A percentile compares a stretch with the other conserved stretches of the same genome.
Conservation (phyloP, 2,888 invertebrate species). For the Gisinianus flammeolus region DNA sequence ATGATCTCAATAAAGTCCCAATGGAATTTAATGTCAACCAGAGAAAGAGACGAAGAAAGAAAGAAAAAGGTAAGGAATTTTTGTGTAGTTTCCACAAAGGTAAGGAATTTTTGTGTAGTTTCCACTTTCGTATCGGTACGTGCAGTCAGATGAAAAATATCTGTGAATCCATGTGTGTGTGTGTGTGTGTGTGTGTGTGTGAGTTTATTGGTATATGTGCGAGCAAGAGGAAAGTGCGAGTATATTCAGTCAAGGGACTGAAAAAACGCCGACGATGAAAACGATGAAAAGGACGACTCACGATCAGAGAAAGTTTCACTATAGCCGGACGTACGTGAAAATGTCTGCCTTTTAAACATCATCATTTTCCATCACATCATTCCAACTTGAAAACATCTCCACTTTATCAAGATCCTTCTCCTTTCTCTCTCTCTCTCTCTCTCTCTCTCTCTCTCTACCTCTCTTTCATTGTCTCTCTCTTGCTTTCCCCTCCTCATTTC, state of each 20-base stretch:
- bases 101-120: constrained; percentile 10
- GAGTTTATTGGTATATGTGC: too few species aligned
- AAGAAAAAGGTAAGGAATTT: constrained; percentile 26
- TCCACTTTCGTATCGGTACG: too few species aligned
- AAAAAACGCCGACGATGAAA: too few species aligned
- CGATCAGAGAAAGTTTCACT: neutral
- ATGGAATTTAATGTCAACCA: constrained; percentile 30
- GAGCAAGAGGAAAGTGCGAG: neutral
- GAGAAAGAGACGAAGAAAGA: neutral
- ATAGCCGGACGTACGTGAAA: neutral
- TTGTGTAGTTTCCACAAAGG: neutral
- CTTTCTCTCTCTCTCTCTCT: neutral
- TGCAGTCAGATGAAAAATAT: constrained; percentile 20
- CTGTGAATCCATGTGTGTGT: too few species aligned
- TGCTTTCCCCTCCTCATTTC: too few species aligned
- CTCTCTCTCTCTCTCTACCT: too few species aligned
- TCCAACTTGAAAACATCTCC: constrained; percentile 29
- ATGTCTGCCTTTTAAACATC: neutral
- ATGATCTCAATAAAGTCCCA: constrained; percentile 29
- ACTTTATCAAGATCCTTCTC: constrained; percentile 5
- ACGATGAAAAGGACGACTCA: too few species aligned
- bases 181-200: constrained; percentile 1
- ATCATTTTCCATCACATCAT: constrained; percentile 14
- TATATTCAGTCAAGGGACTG: too few species aligned
- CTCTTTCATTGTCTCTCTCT: too few species aligned